Conservation (phyloP, 2,888 invertebrate genomes). For the Yponomeuta cagnagella region DNA sequence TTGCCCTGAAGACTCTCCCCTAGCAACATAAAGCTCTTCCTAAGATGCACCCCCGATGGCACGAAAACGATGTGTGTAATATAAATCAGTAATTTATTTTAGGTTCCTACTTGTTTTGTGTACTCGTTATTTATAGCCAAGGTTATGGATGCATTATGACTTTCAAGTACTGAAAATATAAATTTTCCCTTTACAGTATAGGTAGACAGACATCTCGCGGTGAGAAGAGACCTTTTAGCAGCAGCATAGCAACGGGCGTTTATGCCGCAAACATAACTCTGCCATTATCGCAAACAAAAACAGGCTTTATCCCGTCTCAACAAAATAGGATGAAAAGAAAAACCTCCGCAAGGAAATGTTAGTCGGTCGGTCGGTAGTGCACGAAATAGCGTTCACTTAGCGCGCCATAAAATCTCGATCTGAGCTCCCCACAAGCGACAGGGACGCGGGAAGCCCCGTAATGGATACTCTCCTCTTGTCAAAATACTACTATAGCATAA, state of each 20-base stretch:
- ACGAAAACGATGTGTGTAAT: neutral
- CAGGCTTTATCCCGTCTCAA: neutral
- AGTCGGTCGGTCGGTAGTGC: conserved; percentile 28
- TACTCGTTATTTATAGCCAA: too few species aligned
- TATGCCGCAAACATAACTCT: neutral
- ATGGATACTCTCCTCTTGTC: conserved; percentile 38
- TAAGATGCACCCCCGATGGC: conserved; percentile 1
- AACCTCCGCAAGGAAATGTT: neutral
- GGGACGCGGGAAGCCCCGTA: conserved; percentile 26
- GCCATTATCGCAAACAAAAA: neutral
- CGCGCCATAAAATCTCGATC: conserved; percentile 24
- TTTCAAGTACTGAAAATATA: too few species aligned
- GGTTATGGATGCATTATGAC: too few species aligned
- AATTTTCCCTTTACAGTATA: too few species aligned
- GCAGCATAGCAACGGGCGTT: neutral
- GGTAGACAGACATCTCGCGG: neutral
- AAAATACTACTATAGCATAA: conserved; percentile 31
- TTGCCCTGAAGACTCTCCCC: conserved; percentile 42
- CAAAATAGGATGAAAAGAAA: neutral
- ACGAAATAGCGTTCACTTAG: conserved; percentile 48
- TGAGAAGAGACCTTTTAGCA: neutral
- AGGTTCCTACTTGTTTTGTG: neutral
- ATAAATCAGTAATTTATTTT: neutral
- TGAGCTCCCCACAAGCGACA: conserved; percentile 8
- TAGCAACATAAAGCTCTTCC: conserved; percentile 25